phyloP scores from a whole-genome alignment of 2,113 vertebrate species.

The Tetraodon nigroviridis region DNA sequence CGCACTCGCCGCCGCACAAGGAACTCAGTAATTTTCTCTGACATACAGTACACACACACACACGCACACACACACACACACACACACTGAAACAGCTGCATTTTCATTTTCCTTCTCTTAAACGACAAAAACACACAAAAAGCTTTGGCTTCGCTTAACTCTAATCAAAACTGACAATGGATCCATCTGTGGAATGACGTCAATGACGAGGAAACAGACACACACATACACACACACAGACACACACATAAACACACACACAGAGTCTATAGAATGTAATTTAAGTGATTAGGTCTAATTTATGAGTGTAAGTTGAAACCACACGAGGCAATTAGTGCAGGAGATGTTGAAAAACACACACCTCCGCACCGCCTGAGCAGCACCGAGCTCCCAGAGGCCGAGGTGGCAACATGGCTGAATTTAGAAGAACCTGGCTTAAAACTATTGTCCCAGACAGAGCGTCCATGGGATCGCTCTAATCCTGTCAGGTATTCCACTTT shows the following conservation, averaged over 20 bases:
- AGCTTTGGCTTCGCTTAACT: conserved; percentile 65
- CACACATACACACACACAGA: conserved; percentile 31
- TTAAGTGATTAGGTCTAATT: conserved; percentile 79
- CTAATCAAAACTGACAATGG: conserved; percentile 74
- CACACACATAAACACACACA: too few relatives aligned
- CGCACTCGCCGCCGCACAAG: conserved; percentile 49
- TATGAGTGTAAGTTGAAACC: conserved; percentile 74
- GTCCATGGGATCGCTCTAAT: conserved; percentile 64
- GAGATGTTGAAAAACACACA: conserved; percentile 57
- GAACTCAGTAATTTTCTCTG: conserved; percentile 32
- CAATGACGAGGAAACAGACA: conserved; percentile 40
- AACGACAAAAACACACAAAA: conserved; percentile 70
- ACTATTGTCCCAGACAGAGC: conserved; percentile 49
- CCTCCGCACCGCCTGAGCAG: background rate
- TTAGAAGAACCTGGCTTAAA: conserved; percentile 50
- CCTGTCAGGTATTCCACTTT: conserved; percentile 69
- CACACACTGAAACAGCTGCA: conserved; percentile 53
- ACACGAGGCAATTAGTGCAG: conserved; percentile 58
- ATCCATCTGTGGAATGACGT: conserved; percentile 66
- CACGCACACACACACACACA: conserved; percentile 15
- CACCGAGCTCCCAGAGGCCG: background rate
- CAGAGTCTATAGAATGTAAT: conserved; percentile 65
- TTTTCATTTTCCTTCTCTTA: conserved; percentile 67
- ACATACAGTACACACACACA: conserved; percentile 24
- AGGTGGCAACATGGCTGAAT: conserved; percentile 27